A percentile compares a stretch with the other conserved stretches of the same genome.
Conservation (phyloP, 2,797 vertebrate genomes). For the Orientallactaga sibirica region DNA sequence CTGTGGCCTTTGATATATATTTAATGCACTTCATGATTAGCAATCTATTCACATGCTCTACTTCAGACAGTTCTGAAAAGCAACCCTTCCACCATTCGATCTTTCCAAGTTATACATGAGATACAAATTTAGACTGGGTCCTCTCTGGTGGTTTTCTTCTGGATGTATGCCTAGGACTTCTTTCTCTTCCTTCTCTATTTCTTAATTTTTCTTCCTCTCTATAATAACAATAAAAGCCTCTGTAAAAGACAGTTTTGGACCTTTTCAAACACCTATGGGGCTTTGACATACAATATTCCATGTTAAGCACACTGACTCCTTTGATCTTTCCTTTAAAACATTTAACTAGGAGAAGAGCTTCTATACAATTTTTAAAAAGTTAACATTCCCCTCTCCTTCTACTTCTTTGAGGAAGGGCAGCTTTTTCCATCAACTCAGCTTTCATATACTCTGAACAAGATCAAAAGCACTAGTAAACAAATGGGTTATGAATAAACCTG, state of each 20-base stretch:
- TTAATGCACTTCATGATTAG: not conserved
- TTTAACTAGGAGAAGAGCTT: not conserved
- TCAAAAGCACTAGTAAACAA: slow-evolving; percentile 14
- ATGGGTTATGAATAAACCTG: not conserved
- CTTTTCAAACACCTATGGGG: not conserved
- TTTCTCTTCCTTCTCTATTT: not conserved
- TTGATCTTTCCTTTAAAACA: slow-evolving; percentile 19
- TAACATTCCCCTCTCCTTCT: not conserved
- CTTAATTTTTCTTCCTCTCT: slow-evolving; percentile 16
- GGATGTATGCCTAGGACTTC: too few species aligned
- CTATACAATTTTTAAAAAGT: not conserved
- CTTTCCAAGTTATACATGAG: too few species aligned
- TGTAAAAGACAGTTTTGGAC: not conserved
- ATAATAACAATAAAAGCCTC: not conserved
- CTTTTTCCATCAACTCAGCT: not conserved
- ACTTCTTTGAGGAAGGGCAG: not conserved
- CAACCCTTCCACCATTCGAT: not conserved
- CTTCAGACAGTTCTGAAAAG: slow-evolving; percentile 47
- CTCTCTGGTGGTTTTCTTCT: not conserved
- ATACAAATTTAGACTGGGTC: too few species aligned
- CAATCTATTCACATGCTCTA: not conserved
- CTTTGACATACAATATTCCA: not conserved
- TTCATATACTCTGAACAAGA: not conserved
- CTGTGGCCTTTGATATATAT: not conserved
- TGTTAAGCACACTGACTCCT: not conserved